Evolutionary conservation across 2,888 invertebrate genomes (phyloP), one percentile per base, ranked within the genome.

Genomic region (Uropetala carovei): DNA sequence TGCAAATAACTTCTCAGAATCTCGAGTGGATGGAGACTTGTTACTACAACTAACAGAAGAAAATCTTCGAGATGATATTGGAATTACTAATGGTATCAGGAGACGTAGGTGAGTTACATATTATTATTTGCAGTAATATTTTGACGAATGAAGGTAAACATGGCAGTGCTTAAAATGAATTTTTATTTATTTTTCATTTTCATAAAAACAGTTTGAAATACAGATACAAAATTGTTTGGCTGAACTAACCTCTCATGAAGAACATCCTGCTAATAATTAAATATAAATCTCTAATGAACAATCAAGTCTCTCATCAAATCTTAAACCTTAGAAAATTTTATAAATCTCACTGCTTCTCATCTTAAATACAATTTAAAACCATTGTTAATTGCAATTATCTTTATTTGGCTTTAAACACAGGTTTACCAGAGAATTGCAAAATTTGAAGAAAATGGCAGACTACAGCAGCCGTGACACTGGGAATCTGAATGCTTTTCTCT

Each of bases 11-110:
- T 99, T 99, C 95, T 97, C 97, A 84, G 98, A 98, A 92, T 98
- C 99, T 94, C 96, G 98, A 95, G 99, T 99, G 59, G 99, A 99
- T 95, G 99, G 99, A 11, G 99, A 99, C 96, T 96, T 99, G 92
- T 95, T 99, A 93, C 95, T 99, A 92, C 98, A 98, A 95, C 96
- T 99, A 93, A 98, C 97, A 14, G 99, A 99, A 95, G 97, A 98
- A 92, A 99, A 99, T 96, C 96, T 99, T 92, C 97, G 96, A 93
- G 98, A 98, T 94, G 99, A 99, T 95, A 98, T 99, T 94, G 98
- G 98, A 89, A 97, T 99, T 94, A 96, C 96, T 93, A 99, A 99
- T 95, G 99, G 99, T 94, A 99, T 99, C 94, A 97, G 98, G 94
- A 96, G 99, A 93, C 98, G 98, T 96, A 96, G 98, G 97, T 97